These are phyloP conservation scores for Seriola aureovittata DNA, from an alignment of 2,113 vertebrate genomes.

Conservation along the genomic window DNA sequence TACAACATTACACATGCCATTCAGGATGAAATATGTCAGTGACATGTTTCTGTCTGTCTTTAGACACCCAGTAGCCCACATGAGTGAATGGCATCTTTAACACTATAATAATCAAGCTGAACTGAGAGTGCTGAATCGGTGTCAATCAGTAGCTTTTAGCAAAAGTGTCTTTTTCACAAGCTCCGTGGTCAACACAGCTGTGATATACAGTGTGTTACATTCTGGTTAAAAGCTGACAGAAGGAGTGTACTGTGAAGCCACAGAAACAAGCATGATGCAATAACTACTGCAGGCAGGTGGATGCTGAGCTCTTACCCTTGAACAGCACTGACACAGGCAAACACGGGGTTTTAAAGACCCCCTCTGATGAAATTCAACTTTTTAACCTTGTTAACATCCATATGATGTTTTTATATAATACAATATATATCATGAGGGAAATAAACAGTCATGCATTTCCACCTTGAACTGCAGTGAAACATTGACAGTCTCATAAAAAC, in stretches of 20 bases:
- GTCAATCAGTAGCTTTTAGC: not conserved
- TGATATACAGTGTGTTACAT: not conserved
- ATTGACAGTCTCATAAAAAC: no score
- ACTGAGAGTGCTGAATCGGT: constrained; percentile 1
- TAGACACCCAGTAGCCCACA: not conserved
- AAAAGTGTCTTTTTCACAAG: not conserved
- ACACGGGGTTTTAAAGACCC: no score
- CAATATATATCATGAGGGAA: no score
- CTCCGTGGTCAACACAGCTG: not conserved
- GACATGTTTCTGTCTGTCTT: not conserved
- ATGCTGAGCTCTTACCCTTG: not conserved
- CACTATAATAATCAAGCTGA: not conserved
- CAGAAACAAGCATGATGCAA: not conserved
- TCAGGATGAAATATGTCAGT: not conserved
- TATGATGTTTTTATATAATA: no score
- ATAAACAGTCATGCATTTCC: no score
- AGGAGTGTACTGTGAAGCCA: not conserved
- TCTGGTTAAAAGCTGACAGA: not conserved
- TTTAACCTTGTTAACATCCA: no score
- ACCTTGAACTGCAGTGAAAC: no score
- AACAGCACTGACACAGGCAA: not conserved
- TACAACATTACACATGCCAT: not conserved
- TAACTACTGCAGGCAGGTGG: not conserved
- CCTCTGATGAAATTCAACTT: no score
- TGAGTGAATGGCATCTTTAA: not conserved